Base-by-base conservation (phyloP, 2,888 invertebrate genomes). In the Carterocephalus palaemon region DNA sequence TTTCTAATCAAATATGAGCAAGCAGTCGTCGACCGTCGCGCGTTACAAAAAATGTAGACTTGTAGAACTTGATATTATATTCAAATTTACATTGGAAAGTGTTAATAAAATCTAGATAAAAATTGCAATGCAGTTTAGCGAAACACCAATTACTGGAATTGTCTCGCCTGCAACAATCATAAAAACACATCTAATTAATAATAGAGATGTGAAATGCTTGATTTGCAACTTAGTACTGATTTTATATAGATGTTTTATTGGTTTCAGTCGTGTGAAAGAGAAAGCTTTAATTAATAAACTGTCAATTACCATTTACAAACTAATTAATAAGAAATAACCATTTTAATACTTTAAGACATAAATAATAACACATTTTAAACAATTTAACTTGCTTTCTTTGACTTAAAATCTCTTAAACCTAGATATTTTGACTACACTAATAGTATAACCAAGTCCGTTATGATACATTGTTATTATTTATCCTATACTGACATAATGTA, bases 321-420 rank as follows among this genome's bases (percentile, higher is more conserved):
- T 86, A 86, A 85, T 84, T 81, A 86, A 86, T 86, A 86, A 85
- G 85, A 85, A 85, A 85, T 86, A 86, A 86, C 85, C 84, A 83
- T 82, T 85, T 84, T 85, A 86, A 86, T 86, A 86, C 86, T 86
- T 85, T 86, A 85, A 76, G 84, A 86, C 84, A 86, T 86, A 86
- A 86, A 85, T 86, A 86, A 85, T 85, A 86, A 86, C 86, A 86
- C 85, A 83, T 84, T 82, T 83, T 84, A 86, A 85, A 86, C 86
- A 86, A 85, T 85, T 85, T 80, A 84, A 85, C 86, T 83, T 81
- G 84, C 76, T 85, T 72, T 83, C 80, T 83, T 84, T 86, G 85
- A 85, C 85, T 86, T 85, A 85, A 83, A 80, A 84, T 83, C 82
- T 83, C 84, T 85, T 84, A 86, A 60, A 71, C 70, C 59, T 60